Evolutionary conservation across 2,888 invertebrate genomes (phyloP).

Genomic region (Drepanosiphum platanoidis): DNA sequence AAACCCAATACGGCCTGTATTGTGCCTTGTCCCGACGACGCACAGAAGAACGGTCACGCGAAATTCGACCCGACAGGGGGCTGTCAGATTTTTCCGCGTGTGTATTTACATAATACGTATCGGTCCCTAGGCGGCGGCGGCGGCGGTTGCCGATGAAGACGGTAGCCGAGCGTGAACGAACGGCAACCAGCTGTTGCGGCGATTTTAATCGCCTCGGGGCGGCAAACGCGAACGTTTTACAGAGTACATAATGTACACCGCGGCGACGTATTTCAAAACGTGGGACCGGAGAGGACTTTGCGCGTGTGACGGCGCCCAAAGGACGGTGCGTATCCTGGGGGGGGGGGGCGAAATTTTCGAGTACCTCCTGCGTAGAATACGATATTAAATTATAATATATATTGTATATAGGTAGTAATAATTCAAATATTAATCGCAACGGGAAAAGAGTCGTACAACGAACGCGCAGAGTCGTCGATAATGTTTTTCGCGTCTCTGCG

Average conservation of each 20-base stretch:
- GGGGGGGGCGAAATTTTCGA: too few relatives aligned
- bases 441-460: too few relatives aligned
- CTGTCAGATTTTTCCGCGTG: constrained; percentile 22
- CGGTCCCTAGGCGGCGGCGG: neutral
- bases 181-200: constrained; percentile 37
- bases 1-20: neutral
- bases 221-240: neutral
- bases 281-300: neutral
- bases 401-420: too few relatives aligned
- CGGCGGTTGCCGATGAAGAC: neutral
- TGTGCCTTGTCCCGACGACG: too few relatives aligned
- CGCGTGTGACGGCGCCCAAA: neutral
- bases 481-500: too few relatives aligned
- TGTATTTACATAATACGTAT: too few relatives aligned
- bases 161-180: neutral
- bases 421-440: too few relatives aligned
- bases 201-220: neutral
- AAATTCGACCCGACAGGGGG: neutral
- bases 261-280: neutral
- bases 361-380: too few relatives aligned
- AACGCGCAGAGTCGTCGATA: too few relatives aligned
- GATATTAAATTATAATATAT: too few relatives aligned
- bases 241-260: neutral
- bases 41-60: constrained; percentile 18
- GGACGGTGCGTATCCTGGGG: too few relatives aligned